Base-by-base conservation (phyloP, 2,797 vertebrate species). In the Acanthurus leucopareius region DNA sequence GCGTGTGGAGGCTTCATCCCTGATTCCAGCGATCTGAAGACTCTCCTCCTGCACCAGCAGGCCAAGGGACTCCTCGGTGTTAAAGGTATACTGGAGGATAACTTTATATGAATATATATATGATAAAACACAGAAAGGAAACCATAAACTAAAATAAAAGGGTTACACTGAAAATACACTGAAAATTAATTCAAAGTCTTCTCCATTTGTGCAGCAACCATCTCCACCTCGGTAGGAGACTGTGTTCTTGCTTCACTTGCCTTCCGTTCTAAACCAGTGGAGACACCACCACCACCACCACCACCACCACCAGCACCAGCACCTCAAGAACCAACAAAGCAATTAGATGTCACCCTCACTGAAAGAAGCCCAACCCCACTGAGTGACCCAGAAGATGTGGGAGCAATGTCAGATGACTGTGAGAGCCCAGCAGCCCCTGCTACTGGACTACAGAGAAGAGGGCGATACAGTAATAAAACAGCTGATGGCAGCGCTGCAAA, bases 161-260 rank as follows among this genome's bases (percentile, higher is more conserved):
- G 0, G 10, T 42, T 25, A 7, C 32, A 35, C 32, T 35, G 32
- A 35, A 38, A 44, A 44, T 42, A 28, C 5, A 6, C 19, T 54
- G 3, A 53, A 45, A 38, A 19, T 75, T 0, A 20, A 22, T 14
- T 53, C 44, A 4, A 42, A 14, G 10, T 17, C 5, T 74, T 60
- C 59, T 75, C 15, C 35, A 14, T 79, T 63, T 84, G 11, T 73
- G 35, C 87, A 93, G 91, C 93, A 10, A 92, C 93, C n/a, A 88
- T 95, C 77, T 94, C 94, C 0, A 87, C 92, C 15, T 91, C 88
- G 0, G 92, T 93, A 22, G 94, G 94, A 4, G 92, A 94, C 86
- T 94, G 92, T 45, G 92, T 95, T 17, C 86, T 95, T 11, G 80
- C 91, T 3, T 91, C 92, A 15, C 91, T 94, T 0, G 87, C 91